phyloP scores from a whole-genome alignment of 2,888 invertebrate genomes.

The Hypselothyrea guttata region DNA sequence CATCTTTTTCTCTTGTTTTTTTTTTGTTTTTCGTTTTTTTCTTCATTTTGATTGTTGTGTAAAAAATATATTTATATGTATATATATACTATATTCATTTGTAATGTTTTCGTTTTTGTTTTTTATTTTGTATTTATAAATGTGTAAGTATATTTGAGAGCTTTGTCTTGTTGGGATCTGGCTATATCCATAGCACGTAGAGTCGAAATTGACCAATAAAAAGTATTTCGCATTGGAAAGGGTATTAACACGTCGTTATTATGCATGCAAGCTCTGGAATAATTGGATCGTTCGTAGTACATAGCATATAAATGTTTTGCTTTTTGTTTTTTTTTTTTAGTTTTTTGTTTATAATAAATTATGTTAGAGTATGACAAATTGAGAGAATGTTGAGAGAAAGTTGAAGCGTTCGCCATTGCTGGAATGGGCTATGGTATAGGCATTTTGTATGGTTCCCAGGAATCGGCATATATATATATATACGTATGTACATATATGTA shows the following conservation, averaged over 20 bases:
- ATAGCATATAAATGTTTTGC: not conserved
- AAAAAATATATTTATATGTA: slow-evolving; percentile 53
- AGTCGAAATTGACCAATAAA: slow-evolving; percentile 28
- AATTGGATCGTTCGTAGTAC: slow-evolving; percentile 34
- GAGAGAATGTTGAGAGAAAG: not conserved
- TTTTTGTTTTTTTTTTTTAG: slow-evolving; percentile 6
- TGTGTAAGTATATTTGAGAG: slow-evolving; percentile 44
- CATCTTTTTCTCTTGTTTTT: too few species aligned
- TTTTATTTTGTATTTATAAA: slow-evolving; percentile 43
- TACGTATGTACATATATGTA: too few species aligned
- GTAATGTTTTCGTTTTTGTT: slow-evolving; percentile 30
- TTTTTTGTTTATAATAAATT: slow-evolving; percentile 33
- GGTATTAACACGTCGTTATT: slow-evolving; percentile 32
- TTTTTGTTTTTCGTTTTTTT: slow-evolving; percentile 38
- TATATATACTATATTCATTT: slow-evolving; percentile 24
- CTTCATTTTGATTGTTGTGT: slow-evolving; percentile 45
- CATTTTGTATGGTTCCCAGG: not conserved
- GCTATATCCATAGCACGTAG: slow-evolving; percentile 35
- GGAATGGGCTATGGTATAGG: not conserved
- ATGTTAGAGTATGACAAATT: slow-evolving; percentile 2
- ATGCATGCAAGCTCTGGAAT: slow-evolving; percentile 52
- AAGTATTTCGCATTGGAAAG: slow-evolving; percentile 3
- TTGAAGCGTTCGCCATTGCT: not conserved
- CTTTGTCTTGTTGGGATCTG: slow-evolving; percentile 45
- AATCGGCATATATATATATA: not conserved